Conservation (phyloP, 2,888 invertebrate genomes). For the Apamea epomidion region DNA sequence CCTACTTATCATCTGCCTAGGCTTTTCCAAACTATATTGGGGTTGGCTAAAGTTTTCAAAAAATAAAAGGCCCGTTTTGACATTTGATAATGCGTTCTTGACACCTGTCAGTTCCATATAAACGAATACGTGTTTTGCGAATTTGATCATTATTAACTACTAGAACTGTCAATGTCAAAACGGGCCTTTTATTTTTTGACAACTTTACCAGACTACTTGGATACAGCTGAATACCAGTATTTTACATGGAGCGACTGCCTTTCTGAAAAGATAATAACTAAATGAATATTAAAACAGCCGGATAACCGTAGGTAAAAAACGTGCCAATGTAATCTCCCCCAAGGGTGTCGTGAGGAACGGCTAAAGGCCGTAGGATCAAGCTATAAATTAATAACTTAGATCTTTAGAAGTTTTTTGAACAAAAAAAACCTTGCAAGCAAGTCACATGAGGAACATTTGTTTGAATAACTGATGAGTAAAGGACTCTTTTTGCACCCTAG, state of each 20-base stretch:
- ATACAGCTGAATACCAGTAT: neutral
- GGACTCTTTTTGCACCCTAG: conserved; percentile 4
- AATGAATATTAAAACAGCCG: conserved; percentile 17
- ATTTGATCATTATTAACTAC: no score
- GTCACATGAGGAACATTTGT: conserved; percentile 34
- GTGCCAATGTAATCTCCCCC: conserved; percentile 27
- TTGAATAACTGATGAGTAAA: conserved; percentile 31
- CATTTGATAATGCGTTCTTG: no score
- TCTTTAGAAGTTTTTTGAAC: conserved; percentile 9
- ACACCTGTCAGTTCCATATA: no score
- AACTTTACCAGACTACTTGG: neutral
- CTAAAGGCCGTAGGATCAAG: conserved; percentile 10
- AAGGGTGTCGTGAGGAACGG: conserved; percentile 7
- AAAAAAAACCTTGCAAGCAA: neutral
- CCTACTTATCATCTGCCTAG: neutral
- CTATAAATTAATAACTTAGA: conserved; percentile 51
- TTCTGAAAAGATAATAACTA: conserved; percentile 12
- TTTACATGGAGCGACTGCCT: neutral
- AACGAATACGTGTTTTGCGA: no score
- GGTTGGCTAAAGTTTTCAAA: no score
- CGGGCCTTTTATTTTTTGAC: no score
- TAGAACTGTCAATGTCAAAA: no score
- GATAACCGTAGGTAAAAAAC: conserved; percentile 3
- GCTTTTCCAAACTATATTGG: neutral
- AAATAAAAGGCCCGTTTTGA: no score